phyloP scores from a whole-genome alignment of 1,140 invertebrate species.

The Caligus rogercresseyi region DNA sequence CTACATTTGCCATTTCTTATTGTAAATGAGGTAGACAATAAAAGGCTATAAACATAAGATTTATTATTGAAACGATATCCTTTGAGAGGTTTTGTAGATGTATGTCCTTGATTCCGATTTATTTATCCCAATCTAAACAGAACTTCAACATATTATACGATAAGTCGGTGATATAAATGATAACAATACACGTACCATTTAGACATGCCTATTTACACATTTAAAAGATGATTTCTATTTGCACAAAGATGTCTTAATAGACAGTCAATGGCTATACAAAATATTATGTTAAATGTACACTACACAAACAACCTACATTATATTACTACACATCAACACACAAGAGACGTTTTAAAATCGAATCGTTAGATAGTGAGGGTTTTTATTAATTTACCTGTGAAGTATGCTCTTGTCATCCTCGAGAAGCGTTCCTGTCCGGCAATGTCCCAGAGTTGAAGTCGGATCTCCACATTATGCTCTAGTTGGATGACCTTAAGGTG shows the following conservation, averaged over 20 bases:
- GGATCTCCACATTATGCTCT: neutral
- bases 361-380: too few relatives aligned
- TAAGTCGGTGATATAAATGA: too few relatives aligned
- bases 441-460: conserved; percentile 16
- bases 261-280: neutral
- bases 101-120: too few relatives aligned
- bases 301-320: neutral
- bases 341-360: too few relatives aligned
- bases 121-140: too few relatives aligned
- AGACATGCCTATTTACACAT: neutral
- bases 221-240: neutral
- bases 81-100: too few relatives aligned
- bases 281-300: neutral
- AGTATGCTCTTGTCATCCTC: conserved; percentile 8
- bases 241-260: neutral
- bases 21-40: too few relatives aligned
- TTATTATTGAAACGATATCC: too few relatives aligned
- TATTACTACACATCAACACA: neutral
- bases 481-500: neutral
- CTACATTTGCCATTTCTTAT: too few relatives aligned
- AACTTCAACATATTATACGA: too few relatives aligned
- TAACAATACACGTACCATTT: too few relatives aligned
- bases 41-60: too few relatives aligned
- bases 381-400: neutral
- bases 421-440: conserved; percentile 11